phyloP scores from a whole-genome alignment of 2,113 vertebrate genomes.

The Dolichallabes microphthalmus region DNA sequence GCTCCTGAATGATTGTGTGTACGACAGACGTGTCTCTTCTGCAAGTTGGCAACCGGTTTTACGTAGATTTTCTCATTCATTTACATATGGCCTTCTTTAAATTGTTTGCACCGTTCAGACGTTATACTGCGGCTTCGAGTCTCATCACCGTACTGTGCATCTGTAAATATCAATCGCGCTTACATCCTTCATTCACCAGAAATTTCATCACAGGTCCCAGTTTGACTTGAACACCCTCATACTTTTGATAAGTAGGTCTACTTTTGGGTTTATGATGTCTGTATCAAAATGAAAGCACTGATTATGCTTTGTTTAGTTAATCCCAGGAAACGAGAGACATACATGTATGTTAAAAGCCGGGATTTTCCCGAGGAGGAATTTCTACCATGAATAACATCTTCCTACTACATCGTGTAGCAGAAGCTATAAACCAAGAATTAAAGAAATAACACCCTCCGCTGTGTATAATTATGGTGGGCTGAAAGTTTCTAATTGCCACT shows the following conservation, averaged over 20 bases:
- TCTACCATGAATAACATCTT: not conserved
- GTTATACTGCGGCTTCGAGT: no score
- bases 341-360: not conserved
- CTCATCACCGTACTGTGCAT: no score
- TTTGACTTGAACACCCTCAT: not conserved
- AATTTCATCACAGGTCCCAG: no score
- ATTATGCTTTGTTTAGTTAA: not conserved
- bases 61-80: no score
- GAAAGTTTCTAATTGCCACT: not conserved
- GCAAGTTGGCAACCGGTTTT: no score
- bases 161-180: no score
- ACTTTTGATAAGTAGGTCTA: not conserved
- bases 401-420: not conserved
- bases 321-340: not conserved
- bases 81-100: no score
- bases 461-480: not conserved
- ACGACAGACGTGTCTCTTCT: no score
- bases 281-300: not conserved
- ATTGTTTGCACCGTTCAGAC: no score
- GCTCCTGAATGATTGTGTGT: no score
- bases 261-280: not conserved
- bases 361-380: not conserved
- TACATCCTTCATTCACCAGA: no score
- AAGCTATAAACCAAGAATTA: not conserved
- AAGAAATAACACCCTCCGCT: not conserved